These are phyloP conservation scores for Cybosia mesomella DNA, from an alignment of 2,888 invertebrate species.

Conservation along the genomic window DNA sequence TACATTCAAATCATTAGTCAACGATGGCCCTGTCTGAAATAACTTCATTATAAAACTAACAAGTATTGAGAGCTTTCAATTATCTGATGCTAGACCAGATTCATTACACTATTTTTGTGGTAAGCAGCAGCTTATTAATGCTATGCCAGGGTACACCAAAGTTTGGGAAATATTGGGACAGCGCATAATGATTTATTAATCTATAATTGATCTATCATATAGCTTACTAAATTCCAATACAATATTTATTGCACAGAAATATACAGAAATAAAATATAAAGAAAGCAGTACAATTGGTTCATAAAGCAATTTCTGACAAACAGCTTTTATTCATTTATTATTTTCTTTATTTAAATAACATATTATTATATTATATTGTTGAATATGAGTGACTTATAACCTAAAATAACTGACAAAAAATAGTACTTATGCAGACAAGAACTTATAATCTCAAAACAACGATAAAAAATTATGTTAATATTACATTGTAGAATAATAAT, in stretches of 20 bases:
- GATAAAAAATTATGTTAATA: background rate
- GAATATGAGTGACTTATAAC: background rate
- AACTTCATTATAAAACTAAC: background rate
- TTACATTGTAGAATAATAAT: background rate
- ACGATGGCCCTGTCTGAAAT: background rate
- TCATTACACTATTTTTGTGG: no score
- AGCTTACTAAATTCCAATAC: no score
- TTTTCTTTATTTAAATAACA: background rate
- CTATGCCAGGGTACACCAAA: background rate
- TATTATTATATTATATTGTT: no score
- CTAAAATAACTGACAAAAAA: background rate
- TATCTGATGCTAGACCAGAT: no score
- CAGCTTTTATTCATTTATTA: no score
- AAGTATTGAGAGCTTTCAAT: background rate
- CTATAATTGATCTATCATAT: no score
- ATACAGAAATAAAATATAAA: no score
- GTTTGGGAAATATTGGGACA: background rate
- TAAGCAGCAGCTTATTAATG: background rate
- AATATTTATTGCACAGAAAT: background rate
- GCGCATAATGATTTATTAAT: no score
- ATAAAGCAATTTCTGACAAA: no score
- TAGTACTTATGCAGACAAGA: background rate
- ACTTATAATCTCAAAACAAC: background rate
- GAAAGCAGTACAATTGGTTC: no score
- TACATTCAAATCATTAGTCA: constrained; percentile 7